Conservation (phyloP, 37 sponge, comb jelly and placozoan genomes). For the Agelas oroides region DNA sequence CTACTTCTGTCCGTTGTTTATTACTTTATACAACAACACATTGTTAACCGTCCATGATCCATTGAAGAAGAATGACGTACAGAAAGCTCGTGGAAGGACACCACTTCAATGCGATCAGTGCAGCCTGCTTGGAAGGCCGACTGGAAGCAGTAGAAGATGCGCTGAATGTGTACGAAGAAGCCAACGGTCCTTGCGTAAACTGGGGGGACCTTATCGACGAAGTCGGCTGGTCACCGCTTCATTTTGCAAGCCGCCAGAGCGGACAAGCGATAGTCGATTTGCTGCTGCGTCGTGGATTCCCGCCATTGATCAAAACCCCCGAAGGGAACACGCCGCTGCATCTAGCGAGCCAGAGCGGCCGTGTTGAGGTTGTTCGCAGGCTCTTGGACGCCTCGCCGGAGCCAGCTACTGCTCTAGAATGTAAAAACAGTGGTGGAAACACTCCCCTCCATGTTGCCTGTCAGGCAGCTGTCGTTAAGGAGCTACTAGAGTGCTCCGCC, state of each 20-base stretch:
- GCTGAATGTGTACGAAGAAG: not conserved
- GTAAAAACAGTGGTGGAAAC: conserved; percentile 23
- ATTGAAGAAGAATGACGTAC: no score
- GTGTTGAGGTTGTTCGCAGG: not conserved
- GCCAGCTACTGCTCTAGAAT: not conserved
- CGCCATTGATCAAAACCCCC: not conserved
- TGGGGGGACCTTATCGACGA: not conserved
- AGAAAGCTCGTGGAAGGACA: no score
- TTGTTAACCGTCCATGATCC: no score
- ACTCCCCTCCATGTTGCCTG: conserved; percentile 28
- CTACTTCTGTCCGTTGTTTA: no score
- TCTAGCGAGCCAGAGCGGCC: not conserved
- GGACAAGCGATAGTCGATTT: conserved; percentile 13
- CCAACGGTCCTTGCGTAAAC: not conserved
- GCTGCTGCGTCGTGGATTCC: not conserved
- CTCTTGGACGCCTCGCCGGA: not conserved
- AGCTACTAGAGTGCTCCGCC: not conserved
- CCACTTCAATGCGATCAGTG: not conserved
- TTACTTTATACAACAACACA: no score
- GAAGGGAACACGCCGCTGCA: conserved; percentile 19
- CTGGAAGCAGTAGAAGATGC: not conserved
- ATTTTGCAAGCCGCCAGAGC: conserved; percentile 5
- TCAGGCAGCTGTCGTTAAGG: not conserved
- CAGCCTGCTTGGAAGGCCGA: not conserved
- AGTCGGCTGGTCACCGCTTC: not conserved